phyloP scores from a whole-genome alignment of 2,113 vertebrate species.

The Rhinolophus sinicus region DNA sequence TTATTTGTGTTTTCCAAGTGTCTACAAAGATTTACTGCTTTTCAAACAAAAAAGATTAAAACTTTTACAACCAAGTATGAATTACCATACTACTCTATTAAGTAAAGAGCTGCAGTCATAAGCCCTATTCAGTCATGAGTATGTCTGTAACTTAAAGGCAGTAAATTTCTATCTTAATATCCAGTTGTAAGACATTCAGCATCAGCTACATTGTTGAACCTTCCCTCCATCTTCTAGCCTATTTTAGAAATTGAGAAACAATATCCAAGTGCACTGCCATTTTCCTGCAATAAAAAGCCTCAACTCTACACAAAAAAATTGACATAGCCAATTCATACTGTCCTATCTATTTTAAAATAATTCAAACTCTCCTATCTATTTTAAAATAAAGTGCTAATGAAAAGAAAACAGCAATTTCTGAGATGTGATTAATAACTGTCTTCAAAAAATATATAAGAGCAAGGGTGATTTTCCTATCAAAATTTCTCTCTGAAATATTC shows the following conservation, averaged over 20 bases:
- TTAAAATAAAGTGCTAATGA: conserved; percentile 45
- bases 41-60: background rate
- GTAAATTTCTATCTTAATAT: background rate
- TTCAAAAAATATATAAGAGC: conserved; percentile 34
- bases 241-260: background rate
- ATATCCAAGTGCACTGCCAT: background rate
- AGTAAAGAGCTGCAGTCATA: conserved; percentile 1
- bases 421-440: background rate
- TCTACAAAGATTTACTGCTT: background rate
- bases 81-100: background rate
- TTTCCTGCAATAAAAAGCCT: conserved; percentile 27
- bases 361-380: background rate
- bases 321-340: background rate
- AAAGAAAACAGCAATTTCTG: conserved; percentile 23
- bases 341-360: conserved; percentile 35
- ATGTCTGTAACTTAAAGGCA: background rate
- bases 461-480: background rate
- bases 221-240: background rate
- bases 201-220: background rate
- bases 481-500: conserved; percentile 20
- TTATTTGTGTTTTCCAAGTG: background rate
- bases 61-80: background rate
- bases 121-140: background rate
- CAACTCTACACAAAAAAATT: background rate
- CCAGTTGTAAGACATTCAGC: conserved; percentile 5